These are phyloP conservation scores for Cherax destructor DNA, from an alignment of 1,140 invertebrate species.

Conservation along the genomic window DNA sequence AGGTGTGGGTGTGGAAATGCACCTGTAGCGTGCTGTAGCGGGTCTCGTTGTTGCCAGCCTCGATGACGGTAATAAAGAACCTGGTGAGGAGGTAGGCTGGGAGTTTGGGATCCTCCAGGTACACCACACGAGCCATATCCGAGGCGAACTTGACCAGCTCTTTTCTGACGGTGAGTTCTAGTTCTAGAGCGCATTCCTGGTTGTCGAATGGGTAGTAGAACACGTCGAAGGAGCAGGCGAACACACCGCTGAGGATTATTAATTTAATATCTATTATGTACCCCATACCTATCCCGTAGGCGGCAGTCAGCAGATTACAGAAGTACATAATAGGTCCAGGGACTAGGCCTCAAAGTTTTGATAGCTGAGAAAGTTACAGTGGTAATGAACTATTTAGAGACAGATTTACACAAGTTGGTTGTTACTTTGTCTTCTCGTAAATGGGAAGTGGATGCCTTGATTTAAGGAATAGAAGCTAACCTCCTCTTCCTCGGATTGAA, in stretches of 20 bases:
- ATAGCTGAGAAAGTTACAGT: neutral
- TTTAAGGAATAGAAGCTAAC: too few relatives aligned
- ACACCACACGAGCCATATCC: constrained; percentile 20
- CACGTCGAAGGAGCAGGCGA: constrained; percentile 68
- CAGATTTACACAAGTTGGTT: too few relatives aligned
- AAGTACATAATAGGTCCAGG: too few relatives aligned
- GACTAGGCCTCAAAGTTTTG: too few relatives aligned
- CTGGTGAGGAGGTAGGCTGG: constrained; percentile 48
- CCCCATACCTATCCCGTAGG: too few relatives aligned
- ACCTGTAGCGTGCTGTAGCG: constrained; percentile 13
- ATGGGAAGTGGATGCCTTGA: too few relatives aligned
- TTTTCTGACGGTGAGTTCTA: constrained; percentile 41
- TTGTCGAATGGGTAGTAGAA: constrained; percentile 69
- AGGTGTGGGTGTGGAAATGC: neutral
- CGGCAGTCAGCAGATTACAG: too few relatives aligned
- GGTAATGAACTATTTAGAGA: neutral
- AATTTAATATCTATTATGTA: neutral
- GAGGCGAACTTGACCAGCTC: constrained; percentile 21
- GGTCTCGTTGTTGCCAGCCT: constrained; percentile 44
- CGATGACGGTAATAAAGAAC: constrained; percentile 30
- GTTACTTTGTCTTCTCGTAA: too few relatives aligned
- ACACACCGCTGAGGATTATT: constrained; percentile 41
- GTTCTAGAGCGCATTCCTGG: constrained; percentile 52
- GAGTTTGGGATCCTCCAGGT: constrained; percentile 53
- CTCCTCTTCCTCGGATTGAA: too few relatives aligned